Evolutionary conservation across 2,113 vertebrate species (phyloP).

Genomic region (Psilopogon haemacephalus): DNA sequence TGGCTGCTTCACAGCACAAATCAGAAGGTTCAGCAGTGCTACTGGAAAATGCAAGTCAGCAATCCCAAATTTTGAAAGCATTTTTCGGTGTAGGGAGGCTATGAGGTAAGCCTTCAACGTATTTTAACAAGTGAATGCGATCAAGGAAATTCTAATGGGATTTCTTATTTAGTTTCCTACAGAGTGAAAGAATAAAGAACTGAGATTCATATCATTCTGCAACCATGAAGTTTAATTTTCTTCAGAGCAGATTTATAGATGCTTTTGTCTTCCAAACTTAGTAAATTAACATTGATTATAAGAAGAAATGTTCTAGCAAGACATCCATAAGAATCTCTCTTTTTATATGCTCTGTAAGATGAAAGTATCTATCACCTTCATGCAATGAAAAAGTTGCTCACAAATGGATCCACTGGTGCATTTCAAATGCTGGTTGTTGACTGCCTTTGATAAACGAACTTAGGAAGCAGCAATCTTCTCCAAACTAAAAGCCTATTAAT

Average conservation of each 20-base stretch:
- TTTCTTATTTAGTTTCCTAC: neutral
- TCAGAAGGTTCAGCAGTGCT: neutral
- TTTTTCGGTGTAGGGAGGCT: neutral
- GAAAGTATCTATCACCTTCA: neutral
- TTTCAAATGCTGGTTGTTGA: neutral
- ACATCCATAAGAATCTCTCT: neutral
- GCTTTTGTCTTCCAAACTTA: neutral
- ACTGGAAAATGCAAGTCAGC: neutral
- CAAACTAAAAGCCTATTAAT: neutral
- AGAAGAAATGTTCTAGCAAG: neutral
- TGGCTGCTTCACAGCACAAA: neutral
- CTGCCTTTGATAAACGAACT: neutral
- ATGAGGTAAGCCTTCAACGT: neutral
- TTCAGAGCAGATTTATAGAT: neutral
- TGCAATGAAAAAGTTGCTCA: neutral
- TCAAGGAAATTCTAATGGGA: neutral
- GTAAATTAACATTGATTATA: neutral
- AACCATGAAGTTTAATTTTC: neutral
- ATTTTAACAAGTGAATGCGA: neutral
- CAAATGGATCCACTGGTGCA: neutral
- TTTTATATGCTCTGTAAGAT: neutral
- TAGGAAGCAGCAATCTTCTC: neutral
- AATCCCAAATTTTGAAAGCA: neutral
- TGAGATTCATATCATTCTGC: neutral
- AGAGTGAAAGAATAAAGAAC: neutral